Percentiles rank a stretch among this genome's conserved stretches.
Evolutionary conservation across 2,888 invertebrate genomes (phyloP).

Genomic region (Amitus sp.): DNA sequence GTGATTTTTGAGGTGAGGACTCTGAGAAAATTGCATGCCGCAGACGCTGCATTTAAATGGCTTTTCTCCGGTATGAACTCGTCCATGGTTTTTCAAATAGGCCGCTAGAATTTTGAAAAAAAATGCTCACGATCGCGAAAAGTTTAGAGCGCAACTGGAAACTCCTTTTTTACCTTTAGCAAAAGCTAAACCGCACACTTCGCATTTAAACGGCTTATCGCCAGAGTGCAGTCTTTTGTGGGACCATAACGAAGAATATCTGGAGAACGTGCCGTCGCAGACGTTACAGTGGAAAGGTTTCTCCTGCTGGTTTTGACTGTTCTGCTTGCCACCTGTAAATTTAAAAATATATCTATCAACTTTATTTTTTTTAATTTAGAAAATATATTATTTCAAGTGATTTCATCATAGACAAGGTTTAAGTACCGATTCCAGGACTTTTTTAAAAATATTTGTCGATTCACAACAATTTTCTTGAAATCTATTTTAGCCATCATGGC

Average conservation of each 20-base stretch:
- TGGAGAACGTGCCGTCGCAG: slow-evolving; percentile 82
- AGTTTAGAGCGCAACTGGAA: too few relatives aligned
- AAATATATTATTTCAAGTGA: too few relatives aligned
- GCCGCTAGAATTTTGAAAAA: slow-evolving; percentile 68
- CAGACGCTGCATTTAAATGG: slow-evolving; percentile 82
- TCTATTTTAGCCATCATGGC: too few relatives aligned
- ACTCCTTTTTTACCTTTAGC: slow-evolving; percentile 73
- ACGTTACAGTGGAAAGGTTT: slow-evolving; percentile 91
- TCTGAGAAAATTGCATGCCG: slow-evolving; percentile 91
- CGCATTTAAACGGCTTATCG: slow-evolving; percentile 88
- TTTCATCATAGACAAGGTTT: too few relatives aligned
- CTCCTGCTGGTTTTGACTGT: slow-evolving; percentile 69
- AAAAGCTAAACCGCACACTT: slow-evolving; percentile 87
- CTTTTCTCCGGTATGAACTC: slow-evolving; percentile 83
- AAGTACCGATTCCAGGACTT: too few relatives aligned
- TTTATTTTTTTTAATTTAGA: too few relatives aligned
- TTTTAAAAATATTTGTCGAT: too few relatives aligned
- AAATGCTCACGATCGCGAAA: too few relatives aligned
- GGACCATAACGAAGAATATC: slow-evolving; percentile 89
- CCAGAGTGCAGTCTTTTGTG: slow-evolving; percentile 88
- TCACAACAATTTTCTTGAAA: background rate
- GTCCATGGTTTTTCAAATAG: slow-evolving; percentile 88
- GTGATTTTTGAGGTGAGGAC: slow-evolving; percentile 88
- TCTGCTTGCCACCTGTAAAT: slow-evolving; percentile 64
- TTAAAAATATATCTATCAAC: too few relatives aligned